Conservation (phyloP, 2,113 vertebrate species). For the Tor tambroides region DNA sequence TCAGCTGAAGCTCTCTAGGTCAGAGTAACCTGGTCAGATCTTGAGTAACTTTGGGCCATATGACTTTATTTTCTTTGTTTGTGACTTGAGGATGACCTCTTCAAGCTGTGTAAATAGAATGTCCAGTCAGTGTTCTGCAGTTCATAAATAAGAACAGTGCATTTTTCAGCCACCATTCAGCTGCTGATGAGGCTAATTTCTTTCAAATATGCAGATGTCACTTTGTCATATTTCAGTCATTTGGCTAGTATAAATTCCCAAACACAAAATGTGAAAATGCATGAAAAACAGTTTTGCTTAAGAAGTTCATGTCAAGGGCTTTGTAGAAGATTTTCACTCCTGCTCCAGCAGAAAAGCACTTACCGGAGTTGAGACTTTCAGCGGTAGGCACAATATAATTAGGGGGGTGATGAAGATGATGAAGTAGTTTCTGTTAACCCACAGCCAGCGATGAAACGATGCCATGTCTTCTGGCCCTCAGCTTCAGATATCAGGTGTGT, state of each 20-base stretch:
- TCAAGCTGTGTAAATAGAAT: conserved; percentile 21
- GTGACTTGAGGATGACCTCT: background rate
- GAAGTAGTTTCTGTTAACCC: conserved; percentile 82
- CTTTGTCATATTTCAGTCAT: background rate
- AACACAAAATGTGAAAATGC: background rate
- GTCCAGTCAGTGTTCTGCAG: too few relatives aligned
- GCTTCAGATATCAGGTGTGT: background rate
- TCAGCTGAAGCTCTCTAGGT: background rate
- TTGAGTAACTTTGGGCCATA: background rate
- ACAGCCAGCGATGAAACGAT: conserved; percentile 63
- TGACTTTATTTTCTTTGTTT: conserved; percentile 14
- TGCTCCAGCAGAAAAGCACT: conserved; percentile 60
- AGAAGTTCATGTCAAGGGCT: background rate
- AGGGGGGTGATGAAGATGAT: conserved; percentile 75
- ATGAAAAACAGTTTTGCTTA: too few relatives aligned
- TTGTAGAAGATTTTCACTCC: background rate
- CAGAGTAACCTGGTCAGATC: background rate
- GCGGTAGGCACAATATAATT: conserved; percentile 79
- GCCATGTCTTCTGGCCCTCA: conserved; percentile 12
- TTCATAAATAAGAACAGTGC: background rate
- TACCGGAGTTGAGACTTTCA: conserved; percentile 77
- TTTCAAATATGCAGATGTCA: too few relatives aligned
- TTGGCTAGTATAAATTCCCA: background rate
- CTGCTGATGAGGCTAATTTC: too few relatives aligned
- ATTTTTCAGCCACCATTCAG: background rate